Evolutionary conservation across 2,888 invertebrate genomes (phyloP).

Genomic region (Chalcosyrphus nemorum): DNA sequence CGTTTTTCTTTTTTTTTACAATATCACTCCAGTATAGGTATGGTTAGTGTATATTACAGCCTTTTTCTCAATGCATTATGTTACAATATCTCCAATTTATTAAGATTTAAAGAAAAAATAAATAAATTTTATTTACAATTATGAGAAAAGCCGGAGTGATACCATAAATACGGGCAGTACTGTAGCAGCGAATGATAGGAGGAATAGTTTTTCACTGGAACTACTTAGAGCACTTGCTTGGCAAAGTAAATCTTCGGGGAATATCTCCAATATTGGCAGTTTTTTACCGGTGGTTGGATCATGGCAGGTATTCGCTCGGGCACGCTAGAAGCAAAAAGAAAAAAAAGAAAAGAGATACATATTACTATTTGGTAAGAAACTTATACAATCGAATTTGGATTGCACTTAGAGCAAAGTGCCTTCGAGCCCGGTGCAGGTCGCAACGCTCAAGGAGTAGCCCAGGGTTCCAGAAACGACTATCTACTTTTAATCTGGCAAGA

Average conservation of each 20-base stretch:
- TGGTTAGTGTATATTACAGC: conserved; percentile 71
- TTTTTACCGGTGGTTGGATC: conserved; percentile 85
- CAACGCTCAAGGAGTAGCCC: too few species aligned
- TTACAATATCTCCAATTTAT: conserved; percentile 32
- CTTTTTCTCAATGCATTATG: conserved; percentile 68
- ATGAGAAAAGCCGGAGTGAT: conserved; percentile 78
- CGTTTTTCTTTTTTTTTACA: conserved; percentile 49
- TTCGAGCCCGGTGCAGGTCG: too few species aligned
- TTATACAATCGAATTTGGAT: too few species aligned
- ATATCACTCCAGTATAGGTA: conserved; percentile 62
- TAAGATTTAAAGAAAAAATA: conserved; percentile 1
- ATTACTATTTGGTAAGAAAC: too few species aligned
- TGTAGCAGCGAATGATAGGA: conserved; percentile 79
- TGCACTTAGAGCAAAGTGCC: too few species aligned
- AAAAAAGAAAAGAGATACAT: neutral
- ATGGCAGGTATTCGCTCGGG: conserved; percentile 88
- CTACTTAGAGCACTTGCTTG: conserved; percentile 93
- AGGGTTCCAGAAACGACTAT: too few species aligned
- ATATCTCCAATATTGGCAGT: conserved; percentile 88
- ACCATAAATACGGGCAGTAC: conserved; percentile 78
- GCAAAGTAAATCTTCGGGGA: conserved; percentile 91
- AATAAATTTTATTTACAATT: conserved; percentile 51
- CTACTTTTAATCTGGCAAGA: too few species aligned
- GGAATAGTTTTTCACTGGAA: conserved; percentile 82
- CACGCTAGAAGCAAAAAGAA: conserved; percentile 78